Evolutionary conservation across 2,113 vertebrate genomes (phyloP).

Genomic region (Ceyx margarethae): DNA sequence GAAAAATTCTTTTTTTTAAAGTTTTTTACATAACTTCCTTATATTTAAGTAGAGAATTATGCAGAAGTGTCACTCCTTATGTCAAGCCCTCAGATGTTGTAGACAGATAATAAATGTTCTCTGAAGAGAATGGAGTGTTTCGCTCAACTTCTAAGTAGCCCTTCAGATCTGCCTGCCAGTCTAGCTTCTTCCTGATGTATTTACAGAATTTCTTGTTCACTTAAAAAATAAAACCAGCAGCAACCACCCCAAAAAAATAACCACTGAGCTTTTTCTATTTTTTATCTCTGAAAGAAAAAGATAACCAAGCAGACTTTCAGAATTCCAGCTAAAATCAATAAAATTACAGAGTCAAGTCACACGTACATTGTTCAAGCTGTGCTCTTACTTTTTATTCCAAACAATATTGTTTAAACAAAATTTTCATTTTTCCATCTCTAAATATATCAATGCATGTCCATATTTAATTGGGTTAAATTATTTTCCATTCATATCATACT

Average conservation of each 20-base stretch:
- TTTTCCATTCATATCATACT: neutral
- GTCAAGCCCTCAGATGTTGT: neutral
- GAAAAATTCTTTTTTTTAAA: neutral
- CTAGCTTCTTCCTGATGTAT: neutral
- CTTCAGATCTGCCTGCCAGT: neutral
- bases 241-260: neutral
- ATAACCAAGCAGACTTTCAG: neutral
- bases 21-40: neutral
- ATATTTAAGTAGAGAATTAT: neutral
- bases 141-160: neutral
- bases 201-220: neutral
- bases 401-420: neutral
- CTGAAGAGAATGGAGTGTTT: neutral
- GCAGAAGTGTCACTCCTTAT: neutral
- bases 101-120: neutral
- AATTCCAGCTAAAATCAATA: neutral
- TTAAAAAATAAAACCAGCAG: neutral
- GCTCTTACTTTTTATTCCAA: neutral
- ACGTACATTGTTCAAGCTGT: neutral
- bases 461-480: neutral
- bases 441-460: neutral
- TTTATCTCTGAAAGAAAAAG: neutral
- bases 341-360: neutral
- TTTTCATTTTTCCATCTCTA: neutral
- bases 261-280: neutral